Evolutionary conservation across 2,888 invertebrate genomes (phyloP).

Genomic region (Oeneis ivallda): DNA sequence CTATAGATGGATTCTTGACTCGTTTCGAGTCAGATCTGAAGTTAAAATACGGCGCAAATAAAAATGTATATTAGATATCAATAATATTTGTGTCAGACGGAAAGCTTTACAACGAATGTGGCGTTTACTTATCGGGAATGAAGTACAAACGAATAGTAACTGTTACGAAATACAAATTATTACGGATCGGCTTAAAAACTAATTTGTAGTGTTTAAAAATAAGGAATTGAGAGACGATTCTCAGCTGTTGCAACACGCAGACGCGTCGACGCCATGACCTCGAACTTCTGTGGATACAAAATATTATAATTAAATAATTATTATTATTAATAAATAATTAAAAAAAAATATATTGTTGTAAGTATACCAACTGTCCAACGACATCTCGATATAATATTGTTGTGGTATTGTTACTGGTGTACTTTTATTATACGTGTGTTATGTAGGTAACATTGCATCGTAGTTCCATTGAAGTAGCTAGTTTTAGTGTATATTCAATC

Average conservation of each 20-base stretch:
- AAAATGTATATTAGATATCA: not conserved
- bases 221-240: conserved; percentile 66
- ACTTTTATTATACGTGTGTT: conserved; percentile 69
- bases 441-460: conserved; percentile 70
- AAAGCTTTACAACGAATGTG: conserved; percentile 1
- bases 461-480: conserved; percentile 72
- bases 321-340: conserved; percentile 27
- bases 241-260: conserved; percentile 33
- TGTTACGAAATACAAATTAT: conserved; percentile 61
- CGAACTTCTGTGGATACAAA: conserved; percentile 52
- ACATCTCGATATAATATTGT: conserved; percentile 54
- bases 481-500: conserved; percentile 74
- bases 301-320: conserved; percentile 21
- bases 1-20: no score
- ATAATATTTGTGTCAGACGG: not conserved
- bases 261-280: conserved; percentile 50
- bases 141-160: conserved; percentile 73
- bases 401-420: conserved; percentile 63
- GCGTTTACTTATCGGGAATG: conserved; percentile 49
- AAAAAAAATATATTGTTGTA: conserved; percentile 46
- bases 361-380: conserved; percentile 60
- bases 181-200: conserved; percentile 63
- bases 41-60: not conserved
- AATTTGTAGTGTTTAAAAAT: conserved; percentile 66
- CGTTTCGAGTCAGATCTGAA: not conserved